Evolutionary conservation across 2,797 vertebrate species (phyloP).

Genomic region (Lacerta agilis): DNA sequence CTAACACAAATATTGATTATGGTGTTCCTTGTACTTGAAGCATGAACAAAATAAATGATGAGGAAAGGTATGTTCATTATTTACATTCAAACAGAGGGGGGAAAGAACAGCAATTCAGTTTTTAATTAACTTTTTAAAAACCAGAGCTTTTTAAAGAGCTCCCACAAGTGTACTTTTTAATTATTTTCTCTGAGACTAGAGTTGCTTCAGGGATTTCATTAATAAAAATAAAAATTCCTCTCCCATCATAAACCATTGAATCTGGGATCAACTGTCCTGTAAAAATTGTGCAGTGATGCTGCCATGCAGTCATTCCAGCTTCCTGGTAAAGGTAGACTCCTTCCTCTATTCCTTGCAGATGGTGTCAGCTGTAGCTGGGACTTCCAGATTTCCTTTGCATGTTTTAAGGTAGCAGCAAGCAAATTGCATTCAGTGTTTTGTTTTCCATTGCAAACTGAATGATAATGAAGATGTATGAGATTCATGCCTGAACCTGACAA

Average conservation of each 20-base stretch:
- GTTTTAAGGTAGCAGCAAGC: not conserved
- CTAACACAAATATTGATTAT: not conserved
- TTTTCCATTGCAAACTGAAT: not conserved
- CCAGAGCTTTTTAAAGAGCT: not conserved
- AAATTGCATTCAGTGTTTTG: not conserved
- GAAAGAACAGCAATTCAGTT: not conserved
- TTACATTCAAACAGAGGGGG: not conserved
- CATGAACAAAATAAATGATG: not conserved
- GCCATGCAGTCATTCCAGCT: not conserved
- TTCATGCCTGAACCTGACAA: not conserved
- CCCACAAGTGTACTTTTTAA: not conserved
- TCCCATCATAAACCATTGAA: not conserved
- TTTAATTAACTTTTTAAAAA: not conserved
- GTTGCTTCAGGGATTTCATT: not conserved
- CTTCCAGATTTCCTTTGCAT: not conserved
- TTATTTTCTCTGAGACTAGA: not conserved
- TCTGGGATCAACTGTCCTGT: not conserved
- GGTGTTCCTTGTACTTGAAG: not conserved
- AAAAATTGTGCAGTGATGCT: not conserved
- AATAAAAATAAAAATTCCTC: not conserved
- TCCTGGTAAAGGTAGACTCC: not conserved
- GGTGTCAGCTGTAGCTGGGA: not conserved
- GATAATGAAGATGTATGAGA: not conserved
- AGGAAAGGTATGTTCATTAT: not conserved
- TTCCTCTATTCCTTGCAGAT: not conserved